These are phyloP conservation scores for Zaprionus kolodkinae DNA, from an alignment of 1,140 invertebrate species.

Conservation along the genomic window DNA sequence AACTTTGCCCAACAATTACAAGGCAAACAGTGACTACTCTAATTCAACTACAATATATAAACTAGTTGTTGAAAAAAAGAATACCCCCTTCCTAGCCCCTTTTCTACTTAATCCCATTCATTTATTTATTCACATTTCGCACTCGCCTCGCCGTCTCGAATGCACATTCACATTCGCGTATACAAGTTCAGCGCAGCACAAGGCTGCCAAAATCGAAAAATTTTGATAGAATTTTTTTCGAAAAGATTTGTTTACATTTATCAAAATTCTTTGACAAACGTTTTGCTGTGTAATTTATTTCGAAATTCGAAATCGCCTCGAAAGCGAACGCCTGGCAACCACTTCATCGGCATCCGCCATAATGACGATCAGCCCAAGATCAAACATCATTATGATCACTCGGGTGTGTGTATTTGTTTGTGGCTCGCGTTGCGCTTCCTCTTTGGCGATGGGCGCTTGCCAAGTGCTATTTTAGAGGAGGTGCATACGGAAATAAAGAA, in stretches of 20 bases:
- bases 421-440: conserved; percentile 69
- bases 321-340: conserved; percentile 38
- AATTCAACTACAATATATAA: too few species aligned
- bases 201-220: not conserved
- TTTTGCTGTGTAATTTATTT: conserved; percentile 73
- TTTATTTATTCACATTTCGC: not conserved
- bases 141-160: not conserved
- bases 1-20: not conserved
- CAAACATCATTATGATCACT: conserved; percentile 51
- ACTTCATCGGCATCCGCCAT: conserved; percentile 21
- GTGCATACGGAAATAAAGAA: conserved; percentile 74
- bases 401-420: conserved; percentile 39
- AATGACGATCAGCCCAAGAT: conserved; percentile 30
- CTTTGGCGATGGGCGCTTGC: conserved; percentile 73
- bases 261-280: conserved; percentile 47
- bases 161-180: not conserved
- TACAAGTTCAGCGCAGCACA: conserved; percentile 1
- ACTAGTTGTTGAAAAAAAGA: too few species aligned
- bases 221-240: conserved; percentile 36
- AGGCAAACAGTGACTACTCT: not conserved
- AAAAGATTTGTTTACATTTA: conserved; percentile 57
- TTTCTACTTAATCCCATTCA: not conserved
- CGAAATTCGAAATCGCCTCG: conserved; percentile 73
- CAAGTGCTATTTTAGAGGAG: conserved; percentile 75
- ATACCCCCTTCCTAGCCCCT: not conserved